Evolutionary conservation across 2,113 vertebrate genomes (phyloP).

Genomic region (Labeo rohita): DNA sequence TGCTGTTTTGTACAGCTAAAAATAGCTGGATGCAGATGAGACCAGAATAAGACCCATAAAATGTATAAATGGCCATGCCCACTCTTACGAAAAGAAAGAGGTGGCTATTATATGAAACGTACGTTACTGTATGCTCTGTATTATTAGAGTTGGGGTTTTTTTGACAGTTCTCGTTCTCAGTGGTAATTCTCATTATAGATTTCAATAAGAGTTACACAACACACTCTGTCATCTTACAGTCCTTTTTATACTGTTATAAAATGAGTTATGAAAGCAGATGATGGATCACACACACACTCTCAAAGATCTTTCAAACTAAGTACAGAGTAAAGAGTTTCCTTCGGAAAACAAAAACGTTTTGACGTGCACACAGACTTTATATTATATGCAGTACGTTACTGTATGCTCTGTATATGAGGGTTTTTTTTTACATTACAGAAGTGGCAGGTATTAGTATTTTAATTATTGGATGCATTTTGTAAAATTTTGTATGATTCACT

Average conservation of each 20-base stretch:
- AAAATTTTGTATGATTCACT: neutral
- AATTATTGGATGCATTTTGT: neutral
- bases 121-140: no score
- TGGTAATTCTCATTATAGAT: neutral
- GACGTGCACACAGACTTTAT: neutral
- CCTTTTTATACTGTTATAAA: neutral
- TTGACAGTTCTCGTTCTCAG: neutral
- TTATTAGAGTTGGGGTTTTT: neutral
- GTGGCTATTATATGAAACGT: no score
- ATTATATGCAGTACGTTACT: no score
- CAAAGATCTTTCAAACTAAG: neutral
- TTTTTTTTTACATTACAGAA: no score
- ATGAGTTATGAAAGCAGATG: neutral
- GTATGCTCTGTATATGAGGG: no score
- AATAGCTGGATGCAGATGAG: no score
- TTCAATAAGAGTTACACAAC: neutral
- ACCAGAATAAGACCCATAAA: no score
- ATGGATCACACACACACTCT: neutral
- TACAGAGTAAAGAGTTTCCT: neutral
- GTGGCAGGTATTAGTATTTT: no score
- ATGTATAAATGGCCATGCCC: no score
- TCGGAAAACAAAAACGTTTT: neutral
- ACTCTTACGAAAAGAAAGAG: no score
- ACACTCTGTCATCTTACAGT: neutral
- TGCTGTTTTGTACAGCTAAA: no score